Conservation (phyloP, 2,888 invertebrate species). For the Bellardia pandia region DNA sequence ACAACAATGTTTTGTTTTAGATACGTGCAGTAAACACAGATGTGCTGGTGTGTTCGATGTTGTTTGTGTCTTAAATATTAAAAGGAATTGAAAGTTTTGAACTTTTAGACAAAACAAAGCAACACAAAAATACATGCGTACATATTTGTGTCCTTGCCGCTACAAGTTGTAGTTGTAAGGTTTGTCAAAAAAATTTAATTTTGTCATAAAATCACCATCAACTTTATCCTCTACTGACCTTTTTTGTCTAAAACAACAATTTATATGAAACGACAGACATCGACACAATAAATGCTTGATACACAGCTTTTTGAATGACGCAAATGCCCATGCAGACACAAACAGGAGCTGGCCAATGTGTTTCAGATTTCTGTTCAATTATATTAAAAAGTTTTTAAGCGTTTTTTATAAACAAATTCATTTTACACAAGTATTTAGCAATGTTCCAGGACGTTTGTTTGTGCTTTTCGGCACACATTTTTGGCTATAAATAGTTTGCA, state of each 20-base stretch:
- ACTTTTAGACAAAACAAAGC: slow-evolving; percentile 21
- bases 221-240: slow-evolving; percentile 43
- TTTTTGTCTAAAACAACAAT: slow-evolving; percentile 21
- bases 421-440: neutral
- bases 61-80: slow-evolving; percentile 13
- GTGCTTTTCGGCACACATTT: too few relatives aligned
- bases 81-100: slow-evolving; percentile 43
- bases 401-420: neutral
- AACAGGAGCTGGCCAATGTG: neutral
- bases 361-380: too few relatives aligned
- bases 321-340: slow-evolving; percentile 17
- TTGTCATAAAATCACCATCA: slow-evolving; percentile 50
- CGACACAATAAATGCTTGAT: neutral
- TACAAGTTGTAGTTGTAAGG: slow-evolving; percentile 16
- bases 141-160: slow-evolving; percentile 19
- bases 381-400: too few relatives aligned
- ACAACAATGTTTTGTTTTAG: neutral
- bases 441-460: too few relatives aligned
- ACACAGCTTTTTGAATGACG: slow-evolving; percentile 5
- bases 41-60: neutral
- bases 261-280: slow-evolving; percentile 11
- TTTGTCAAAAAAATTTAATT: slow-evolving; percentile 40
- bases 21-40: neutral
- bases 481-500: too few relatives aligned
- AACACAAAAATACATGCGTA: neutral